These are phyloP conservation scores for Hemithea aestivaria DNA, from an alignment of 2,888 invertebrate species.

Conservation along the genomic window DNA sequence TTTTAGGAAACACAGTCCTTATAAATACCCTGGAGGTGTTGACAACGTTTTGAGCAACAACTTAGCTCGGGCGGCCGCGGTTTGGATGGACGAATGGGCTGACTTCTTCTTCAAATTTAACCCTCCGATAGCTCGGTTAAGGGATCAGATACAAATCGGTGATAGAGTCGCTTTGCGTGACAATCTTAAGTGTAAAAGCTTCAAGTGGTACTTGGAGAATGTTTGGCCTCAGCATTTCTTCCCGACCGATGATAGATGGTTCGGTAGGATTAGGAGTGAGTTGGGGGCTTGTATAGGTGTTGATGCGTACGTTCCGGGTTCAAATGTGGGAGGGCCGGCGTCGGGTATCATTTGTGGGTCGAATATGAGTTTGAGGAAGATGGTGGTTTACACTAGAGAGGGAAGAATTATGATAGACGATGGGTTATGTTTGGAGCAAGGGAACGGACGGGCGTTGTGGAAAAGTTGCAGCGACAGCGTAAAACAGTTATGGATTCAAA, in stretches of 20 bases:
- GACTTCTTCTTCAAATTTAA: slow-evolving; percentile 94
- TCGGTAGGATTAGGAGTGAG: slow-evolving; percentile 88
- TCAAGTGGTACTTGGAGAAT: slow-evolving; percentile 95
- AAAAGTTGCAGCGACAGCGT: slow-evolving; percentile 83
- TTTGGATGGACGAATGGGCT: slow-evolving; percentile 99
- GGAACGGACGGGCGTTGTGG: slow-evolving; percentile 82
- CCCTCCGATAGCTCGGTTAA: slow-evolving; percentile 79
- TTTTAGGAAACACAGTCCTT: slow-evolving; percentile 95
- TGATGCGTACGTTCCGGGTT: slow-evolving; percentile 78
- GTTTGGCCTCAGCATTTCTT: slow-evolving; percentile 98
- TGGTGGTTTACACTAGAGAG: slow-evolving; percentile 84
- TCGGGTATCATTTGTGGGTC: slow-evolving; percentile 82
- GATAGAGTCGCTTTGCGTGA: slow-evolving; percentile 84
- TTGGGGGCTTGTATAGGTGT: slow-evolving; percentile 61
- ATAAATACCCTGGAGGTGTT: slow-evolving; percentile 96
- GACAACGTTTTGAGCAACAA: slow-evolving; percentile 93
- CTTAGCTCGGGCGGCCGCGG: slow-evolving; percentile 93
- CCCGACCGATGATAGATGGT: slow-evolving; percentile 91
- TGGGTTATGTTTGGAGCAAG: slow-evolving; percentile 88
- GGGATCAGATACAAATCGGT: slow-evolving; percentile 80
- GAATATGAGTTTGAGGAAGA: slow-evolving; percentile 80
- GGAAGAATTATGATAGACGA: slow-evolving; percentile 92
- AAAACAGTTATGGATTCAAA: slow-evolving; percentile 85
- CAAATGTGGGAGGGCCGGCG: slow-evolving; percentile 81
- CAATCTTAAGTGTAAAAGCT: slow-evolving; percentile 89